Conservation (phyloP, 2,797 vertebrate species). For the Dendrocincla fuliginosa region DNA sequence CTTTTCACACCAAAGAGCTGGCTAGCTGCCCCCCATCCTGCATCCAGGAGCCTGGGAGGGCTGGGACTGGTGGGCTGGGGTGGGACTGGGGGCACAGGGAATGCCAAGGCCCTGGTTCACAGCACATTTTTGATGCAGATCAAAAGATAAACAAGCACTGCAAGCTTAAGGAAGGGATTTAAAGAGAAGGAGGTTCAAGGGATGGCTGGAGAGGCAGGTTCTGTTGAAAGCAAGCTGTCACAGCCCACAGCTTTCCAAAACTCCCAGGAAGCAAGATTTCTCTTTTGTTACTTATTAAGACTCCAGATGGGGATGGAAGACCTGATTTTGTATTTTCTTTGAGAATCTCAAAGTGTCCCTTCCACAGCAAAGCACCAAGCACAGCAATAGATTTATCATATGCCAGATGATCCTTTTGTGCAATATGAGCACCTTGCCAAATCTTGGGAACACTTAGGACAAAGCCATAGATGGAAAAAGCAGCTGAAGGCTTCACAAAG, state of each 20-base stretch:
- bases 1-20: neutral
- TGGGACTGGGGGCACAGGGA: neutral
- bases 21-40: neutral
- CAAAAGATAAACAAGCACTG: neutral
- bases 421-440: constrained; percentile 55
- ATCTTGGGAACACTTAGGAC: constrained; percentile 54
- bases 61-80: neutral
- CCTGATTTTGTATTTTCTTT: neutral
- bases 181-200: neutral
- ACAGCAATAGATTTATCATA: neutral
- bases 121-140: neutral
- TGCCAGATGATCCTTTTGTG: neutral
- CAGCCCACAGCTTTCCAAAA: neutral
- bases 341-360: neutral
- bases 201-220: neutral
- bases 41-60: neutral
- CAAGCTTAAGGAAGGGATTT: neutral
- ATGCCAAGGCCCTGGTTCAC: neutral
- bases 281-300: neutral
- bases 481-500: constrained; percentile 37
- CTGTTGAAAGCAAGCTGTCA: neutral
- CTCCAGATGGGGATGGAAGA: neutral
- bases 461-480: constrained; percentile 62
- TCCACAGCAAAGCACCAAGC: neutral
- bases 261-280: neutral